These are phyloP conservation scores for Dascillus cervinus DNA, from an alignment of 2,888 invertebrate species.

Conservation along the genomic window DNA sequence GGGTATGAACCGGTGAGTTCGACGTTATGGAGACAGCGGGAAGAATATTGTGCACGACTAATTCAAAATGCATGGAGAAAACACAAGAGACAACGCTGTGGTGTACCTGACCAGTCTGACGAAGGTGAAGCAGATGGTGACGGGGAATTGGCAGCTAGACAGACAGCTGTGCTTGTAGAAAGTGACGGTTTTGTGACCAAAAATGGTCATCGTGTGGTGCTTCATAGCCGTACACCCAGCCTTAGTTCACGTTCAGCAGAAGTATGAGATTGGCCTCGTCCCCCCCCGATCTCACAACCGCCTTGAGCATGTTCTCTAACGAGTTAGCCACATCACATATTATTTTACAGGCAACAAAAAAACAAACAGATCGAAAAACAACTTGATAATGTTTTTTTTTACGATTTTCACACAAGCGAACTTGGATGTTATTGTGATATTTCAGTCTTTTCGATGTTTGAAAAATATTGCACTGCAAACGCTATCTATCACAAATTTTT, in stretches of 20 bases:
- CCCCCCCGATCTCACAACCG: conserved; percentile 62
- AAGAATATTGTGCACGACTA: conserved; percentile 91
- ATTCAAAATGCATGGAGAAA: conserved; percentile 94
- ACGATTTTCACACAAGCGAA: too few relatives aligned
- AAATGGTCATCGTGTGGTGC: conserved; percentile 86
- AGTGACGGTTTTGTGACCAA: conserved; percentile 76
- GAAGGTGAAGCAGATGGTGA: conserved; percentile 32
- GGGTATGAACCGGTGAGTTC: conserved; percentile 93
- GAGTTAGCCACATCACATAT: conserved; percentile 27
- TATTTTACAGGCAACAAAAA: too few relatives aligned
- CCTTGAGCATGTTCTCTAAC: too few relatives aligned
- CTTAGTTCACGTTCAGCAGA: conserved; percentile 76
- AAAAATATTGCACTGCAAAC: too few relatives aligned
- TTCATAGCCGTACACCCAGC: conserved; percentile 80
- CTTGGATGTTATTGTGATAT: too few relatives aligned
- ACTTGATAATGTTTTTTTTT: too few relatives aligned
- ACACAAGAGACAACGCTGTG: conserved; percentile 64
- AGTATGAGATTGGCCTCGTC: conserved; percentile 73
- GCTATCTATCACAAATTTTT: too few relatives aligned
- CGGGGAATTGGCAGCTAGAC: conserved; percentile 43
- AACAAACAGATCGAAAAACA: too few relatives aligned
- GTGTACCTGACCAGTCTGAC: conserved; percentile 49
- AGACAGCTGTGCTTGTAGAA: conserved; percentile 80
- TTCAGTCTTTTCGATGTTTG: too few relatives aligned
- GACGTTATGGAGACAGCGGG: conserved; percentile 91